A percentile compares a stretch with the other conserved stretches of the same genome.
Evolutionary conservation across 2,113 vertebrate species (phyloP).

Genomic region (Campylomormyrus tamandua): DNA sequence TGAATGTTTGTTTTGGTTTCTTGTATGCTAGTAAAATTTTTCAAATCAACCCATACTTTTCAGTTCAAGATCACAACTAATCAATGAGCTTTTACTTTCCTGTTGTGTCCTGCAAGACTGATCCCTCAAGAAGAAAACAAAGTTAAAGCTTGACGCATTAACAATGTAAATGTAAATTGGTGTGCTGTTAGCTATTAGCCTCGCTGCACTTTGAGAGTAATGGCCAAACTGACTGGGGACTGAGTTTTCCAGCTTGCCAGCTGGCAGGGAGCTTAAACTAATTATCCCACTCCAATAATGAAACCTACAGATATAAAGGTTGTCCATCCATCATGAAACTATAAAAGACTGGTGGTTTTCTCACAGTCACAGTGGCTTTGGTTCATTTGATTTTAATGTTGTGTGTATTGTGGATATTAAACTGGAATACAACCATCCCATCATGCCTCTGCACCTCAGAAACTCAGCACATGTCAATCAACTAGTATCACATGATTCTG

Average conservation of each 20-base stretch:
- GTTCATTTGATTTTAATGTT: background rate
- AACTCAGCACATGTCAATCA: background rate
- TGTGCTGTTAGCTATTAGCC: background rate
- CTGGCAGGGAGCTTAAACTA: constrained; percentile 11
- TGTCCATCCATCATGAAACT: background rate
- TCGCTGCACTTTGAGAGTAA: background rate
- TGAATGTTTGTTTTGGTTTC: background rate
- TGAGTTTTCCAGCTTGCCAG: background rate
- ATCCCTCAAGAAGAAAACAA: background rate
- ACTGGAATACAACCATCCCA: background rate
- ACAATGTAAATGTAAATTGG: background rate
- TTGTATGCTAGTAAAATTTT: background rate
- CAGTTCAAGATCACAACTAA: background rate
- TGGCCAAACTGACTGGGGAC: constrained; percentile 1
- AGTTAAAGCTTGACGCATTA: background rate
- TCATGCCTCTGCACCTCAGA: background rate
- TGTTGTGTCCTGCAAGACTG: background rate
- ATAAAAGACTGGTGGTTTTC: background rate
- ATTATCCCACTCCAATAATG: constrained; percentile 11
- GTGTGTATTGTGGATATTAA: background rate
- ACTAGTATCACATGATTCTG: background rate
- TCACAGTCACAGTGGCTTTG: background rate
- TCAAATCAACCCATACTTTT: background rate
- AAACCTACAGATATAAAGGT: background rate
- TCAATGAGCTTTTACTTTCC: background rate